Base-by-base conservation (phyloP, 1,140 invertebrate genomes). In the Aphis craccivora region DNA sequence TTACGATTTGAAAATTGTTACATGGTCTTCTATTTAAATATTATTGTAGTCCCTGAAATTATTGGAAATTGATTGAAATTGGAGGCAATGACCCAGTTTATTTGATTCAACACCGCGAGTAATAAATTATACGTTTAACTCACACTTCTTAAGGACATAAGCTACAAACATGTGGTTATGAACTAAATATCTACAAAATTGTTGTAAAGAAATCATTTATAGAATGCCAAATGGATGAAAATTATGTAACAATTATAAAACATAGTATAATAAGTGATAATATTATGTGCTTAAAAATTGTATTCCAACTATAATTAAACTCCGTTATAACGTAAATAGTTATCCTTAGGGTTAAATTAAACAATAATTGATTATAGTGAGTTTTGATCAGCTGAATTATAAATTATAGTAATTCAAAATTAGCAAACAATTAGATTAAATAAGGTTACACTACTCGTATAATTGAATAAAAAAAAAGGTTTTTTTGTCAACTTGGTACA, bases 21-120 rank as follows among this genome's bases (percentile, higher is more conserved):
- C 60, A 76, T 76, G 30, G 60, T n/a, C 60, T 51, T 76, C 4
- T 76, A n/a, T n/a, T 76, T 76, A n/a, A 76, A 76, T 76, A 76
- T 76, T n/a, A n/a, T 20, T 14, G 5, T n/a, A 76, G 60, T n/a
- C 60, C 60, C 60, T 76, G 60, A 76, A 20, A 76, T 76, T 76
- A 76, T 76, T 76, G 60, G 60, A 76, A 76, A 76, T 76, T 76
- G 60, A 18, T 76, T 76, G n/a, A 76, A 76, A 76, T 67, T 76
- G 60, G 60, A 76, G 60, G n/a, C 60, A 76, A 76, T 76, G 60
- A 76, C 60, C 60, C 60, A 76, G 60, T 76, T 76, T 76, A 76
- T 76, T n/a, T 76, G n/a, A 76, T 76, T 76, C 60, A n/a, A 5
- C n/a, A 76, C 30, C 5, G 60, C 5, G 60, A 76, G 60, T 76